These are phyloP conservation scores for Catocala sponsa DNA, from an alignment of 2,888 invertebrate genomes.

Conservation along the genomic window DNA sequence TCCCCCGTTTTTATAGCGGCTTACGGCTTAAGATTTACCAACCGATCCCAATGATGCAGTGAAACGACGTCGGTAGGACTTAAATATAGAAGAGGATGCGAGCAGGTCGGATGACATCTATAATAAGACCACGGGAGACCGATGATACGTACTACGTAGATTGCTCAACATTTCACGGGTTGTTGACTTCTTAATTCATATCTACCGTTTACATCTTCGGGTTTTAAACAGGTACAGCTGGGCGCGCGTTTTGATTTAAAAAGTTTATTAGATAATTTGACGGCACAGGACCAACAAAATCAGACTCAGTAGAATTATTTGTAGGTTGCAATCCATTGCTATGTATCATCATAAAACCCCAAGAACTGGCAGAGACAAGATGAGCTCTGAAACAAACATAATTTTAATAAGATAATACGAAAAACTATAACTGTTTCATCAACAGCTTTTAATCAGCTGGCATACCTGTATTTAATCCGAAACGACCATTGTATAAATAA, in stretches of 20 bases:
- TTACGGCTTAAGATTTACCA: slow-evolving; percentile 60
- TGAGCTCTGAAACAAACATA: too few species aligned
- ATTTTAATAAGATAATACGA: neutral
- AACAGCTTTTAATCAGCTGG: slow-evolving; percentile 6
- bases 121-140: slow-evolving; percentile 86
- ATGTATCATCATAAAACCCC: too few species aligned
- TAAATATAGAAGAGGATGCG: slow-evolving; percentile 86
- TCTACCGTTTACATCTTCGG: slow-evolving; percentile 20
- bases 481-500: slow-evolving; percentile 49
- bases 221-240: neutral
- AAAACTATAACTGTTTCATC: neutral
- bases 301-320: too few species aligned
- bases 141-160: slow-evolving; percentile 77
- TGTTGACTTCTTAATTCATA: slow-evolving; percentile 73
- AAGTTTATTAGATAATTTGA: too few species aligned
- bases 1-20: slow-evolving; percentile 44
- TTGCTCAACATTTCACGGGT: slow-evolving; percentile 83
- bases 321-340: too few species aligned
- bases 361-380: too few species aligned
- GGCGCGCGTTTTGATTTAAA: neutral
- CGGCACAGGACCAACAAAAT: too few species aligned
- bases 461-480: slow-evolving; percentile 28
- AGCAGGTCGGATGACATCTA: slow-evolving; percentile 87
- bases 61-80: slow-evolving; percentile 72
- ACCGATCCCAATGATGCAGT: slow-evolving; percentile 65